These are phyloP conservation scores for Ormyrus thymus DNA, from an alignment of 2,888 invertebrate genomes.

Conservation along the genomic window DNA sequence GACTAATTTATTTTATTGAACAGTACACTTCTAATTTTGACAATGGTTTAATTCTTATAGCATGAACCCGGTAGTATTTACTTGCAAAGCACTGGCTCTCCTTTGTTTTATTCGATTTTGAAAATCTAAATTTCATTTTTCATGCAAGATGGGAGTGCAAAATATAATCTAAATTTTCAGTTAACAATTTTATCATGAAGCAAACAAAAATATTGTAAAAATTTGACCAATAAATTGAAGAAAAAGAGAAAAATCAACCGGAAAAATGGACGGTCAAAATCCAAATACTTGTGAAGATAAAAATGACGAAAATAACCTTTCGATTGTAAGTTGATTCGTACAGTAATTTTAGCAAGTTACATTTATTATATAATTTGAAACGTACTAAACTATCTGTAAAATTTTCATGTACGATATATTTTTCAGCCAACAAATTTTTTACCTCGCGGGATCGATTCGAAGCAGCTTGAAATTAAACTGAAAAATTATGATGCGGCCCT, in stretches of 20 bases:
- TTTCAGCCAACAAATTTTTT: slow-evolving; percentile 21
- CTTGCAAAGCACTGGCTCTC: too few relatives aligned
- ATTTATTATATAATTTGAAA: background rate
- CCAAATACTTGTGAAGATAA: background rate
- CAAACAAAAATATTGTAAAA: slow-evolving; percentile 9
- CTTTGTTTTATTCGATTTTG: slow-evolving; percentile 16
- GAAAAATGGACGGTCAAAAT: slow-evolving; percentile 8
- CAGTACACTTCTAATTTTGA: background rate
- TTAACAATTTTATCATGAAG: background rate
- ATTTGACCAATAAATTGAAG: slow-evolving; percentile 3
- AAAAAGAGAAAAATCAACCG: background rate
- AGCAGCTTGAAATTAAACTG: slow-evolving; percentile 32
- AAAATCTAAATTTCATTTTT: slow-evolving; percentile 19
- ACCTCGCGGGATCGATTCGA: slow-evolving; percentile 29
- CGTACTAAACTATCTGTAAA: too few relatives aligned
- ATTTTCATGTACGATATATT: background rate
- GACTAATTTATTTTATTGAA: background rate
- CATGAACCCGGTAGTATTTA: too few relatives aligned
- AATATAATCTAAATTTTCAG: too few relatives aligned
- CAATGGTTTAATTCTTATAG: too few relatives aligned
- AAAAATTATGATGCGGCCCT: slow-evolving; percentile 16
- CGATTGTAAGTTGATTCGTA: slow-evolving; percentile 26
- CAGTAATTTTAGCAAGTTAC: too few relatives aligned
- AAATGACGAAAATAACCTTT: slow-evolving; percentile 16
- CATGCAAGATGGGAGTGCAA: background rate